Evolutionary conservation across 2,888 invertebrate genomes (phyloP).

Genomic region (Sialis fuliginosa): DNA sequence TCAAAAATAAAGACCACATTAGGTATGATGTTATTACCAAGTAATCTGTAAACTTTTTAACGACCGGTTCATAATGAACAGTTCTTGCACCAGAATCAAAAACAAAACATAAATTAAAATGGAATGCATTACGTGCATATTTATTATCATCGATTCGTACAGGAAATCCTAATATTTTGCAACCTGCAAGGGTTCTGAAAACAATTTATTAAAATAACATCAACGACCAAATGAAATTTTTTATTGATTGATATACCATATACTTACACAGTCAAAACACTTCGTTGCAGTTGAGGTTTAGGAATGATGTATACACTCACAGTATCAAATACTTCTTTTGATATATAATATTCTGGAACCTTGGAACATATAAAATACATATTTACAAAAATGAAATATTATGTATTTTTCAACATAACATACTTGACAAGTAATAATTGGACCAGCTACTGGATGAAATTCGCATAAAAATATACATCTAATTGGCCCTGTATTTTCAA

Average conservation of each 20-base stretch:
- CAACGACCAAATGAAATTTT: neutral
- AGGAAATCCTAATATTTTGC: conserved; percentile 85
- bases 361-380: conserved; percentile 21
- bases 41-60: conserved; percentile 86
- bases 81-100: conserved; percentile 80
- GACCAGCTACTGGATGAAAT: conserved; percentile 61
- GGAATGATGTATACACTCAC: conserved; percentile 91
- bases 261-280: conserved; percentile 78
- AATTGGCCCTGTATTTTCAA: conserved; percentile 53
- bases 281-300: conserved; percentile 76
- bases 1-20: neutral
- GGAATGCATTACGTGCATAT: conserved; percentile 84
- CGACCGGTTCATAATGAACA: conserved; percentile 84
- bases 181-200: conserved; percentile 48
- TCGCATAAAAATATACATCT: conserved; percentile 69
- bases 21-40: conserved; percentile 34
- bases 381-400: neutral
- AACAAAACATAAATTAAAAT: conserved; percentile 90
- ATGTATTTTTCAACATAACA: conserved; percentile 8
- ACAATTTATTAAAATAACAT: neutral
- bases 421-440: conserved; percentile 74
- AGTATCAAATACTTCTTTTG: conserved; percentile 85
- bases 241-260: neutral
- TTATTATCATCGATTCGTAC: conserved; percentile 75
- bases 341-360: conserved; percentile 80